These are phyloP conservation scores for Andrena camellia DNA, from an alignment of 2,888 invertebrate species.

Conservation along the genomic window DNA sequence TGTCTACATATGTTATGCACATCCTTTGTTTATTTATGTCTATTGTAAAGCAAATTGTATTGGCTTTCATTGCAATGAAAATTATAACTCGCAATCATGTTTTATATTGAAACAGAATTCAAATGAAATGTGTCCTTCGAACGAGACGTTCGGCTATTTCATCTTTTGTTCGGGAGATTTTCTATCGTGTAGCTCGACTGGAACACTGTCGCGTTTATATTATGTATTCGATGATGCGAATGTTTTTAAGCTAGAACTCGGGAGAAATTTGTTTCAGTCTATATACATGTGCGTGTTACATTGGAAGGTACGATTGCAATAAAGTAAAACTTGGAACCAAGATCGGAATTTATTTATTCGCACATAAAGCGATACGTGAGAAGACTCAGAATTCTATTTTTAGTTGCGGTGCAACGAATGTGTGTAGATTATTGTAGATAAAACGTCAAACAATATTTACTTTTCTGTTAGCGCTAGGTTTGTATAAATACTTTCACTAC, in stretches of 20 bases:
- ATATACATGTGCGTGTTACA: background rate
- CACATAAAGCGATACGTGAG: background rate
- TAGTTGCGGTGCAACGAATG: background rate
- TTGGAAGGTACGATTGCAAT: background rate
- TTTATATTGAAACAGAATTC: background rate
- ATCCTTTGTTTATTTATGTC: too few relatives aligned
- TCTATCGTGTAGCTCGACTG: background rate
- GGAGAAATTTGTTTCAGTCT: background rate
- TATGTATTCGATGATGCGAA: background rate
- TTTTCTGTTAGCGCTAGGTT: slow-evolving; percentile 20
- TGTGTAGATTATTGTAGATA: background rate
- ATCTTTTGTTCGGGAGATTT: background rate
- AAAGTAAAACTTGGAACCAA: slow-evolving; percentile 6
- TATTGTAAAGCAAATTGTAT: too few relatives aligned
- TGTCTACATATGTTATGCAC: background rate
- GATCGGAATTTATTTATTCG: background rate
- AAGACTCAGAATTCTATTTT: background rate
- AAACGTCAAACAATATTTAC: slow-evolving; percentile 11
- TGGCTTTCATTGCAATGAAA: background rate
- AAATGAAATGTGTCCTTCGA: background rate
- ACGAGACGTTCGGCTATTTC: background rate
- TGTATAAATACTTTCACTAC: slow-evolving; percentile 31
- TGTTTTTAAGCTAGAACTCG: background rate
- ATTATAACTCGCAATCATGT: background rate
- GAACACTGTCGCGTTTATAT: background rate